These are phyloP conservation scores for Amphipoea lucens DNA, from an alignment of 2,888 invertebrate genomes.

Conservation along the genomic window DNA sequence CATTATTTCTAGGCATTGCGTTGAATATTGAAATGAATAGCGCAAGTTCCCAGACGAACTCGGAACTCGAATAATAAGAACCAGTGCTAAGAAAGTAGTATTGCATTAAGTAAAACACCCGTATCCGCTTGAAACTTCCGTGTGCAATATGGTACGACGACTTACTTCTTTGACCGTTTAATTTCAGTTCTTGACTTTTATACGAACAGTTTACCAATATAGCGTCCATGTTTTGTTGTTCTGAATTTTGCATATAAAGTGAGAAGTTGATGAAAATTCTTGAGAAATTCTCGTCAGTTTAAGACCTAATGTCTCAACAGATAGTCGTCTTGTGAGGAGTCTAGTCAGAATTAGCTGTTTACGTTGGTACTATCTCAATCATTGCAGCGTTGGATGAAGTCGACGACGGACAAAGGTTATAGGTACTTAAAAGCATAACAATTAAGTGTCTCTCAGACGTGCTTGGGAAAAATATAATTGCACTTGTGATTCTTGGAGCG, in stretches of 20 bases:
- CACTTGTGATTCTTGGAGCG: constrained; percentile 13
- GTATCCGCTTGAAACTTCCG: constrained; percentile 71
- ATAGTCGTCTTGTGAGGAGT: background rate
- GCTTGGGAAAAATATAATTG: constrained; percentile 7
- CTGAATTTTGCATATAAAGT: constrained; percentile 31
- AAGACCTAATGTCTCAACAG: constrained; percentile 5
- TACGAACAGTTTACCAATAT: constrained; percentile 54
- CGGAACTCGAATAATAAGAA: constrained; percentile 83
- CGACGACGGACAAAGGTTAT: background rate
- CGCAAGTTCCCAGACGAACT: constrained; percentile 80
- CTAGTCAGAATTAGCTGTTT: constrained; percentile 6
- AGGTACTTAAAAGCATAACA: constrained; percentile 1
- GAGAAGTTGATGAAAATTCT: constrained; percentile 38
- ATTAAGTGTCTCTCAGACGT: background rate
- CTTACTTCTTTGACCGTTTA: constrained; percentile 69
- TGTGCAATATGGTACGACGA: constrained; percentile 62
- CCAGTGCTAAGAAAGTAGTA: constrained; percentile 74
- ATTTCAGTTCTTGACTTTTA: constrained; percentile 68
- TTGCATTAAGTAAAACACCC: constrained; percentile 79
- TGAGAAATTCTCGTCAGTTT: constrained; percentile 14
- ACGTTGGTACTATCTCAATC: background rate
- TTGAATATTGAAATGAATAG: constrained; percentile 85
- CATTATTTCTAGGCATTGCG: constrained; percentile 77
- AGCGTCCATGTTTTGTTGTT: constrained; percentile 34
- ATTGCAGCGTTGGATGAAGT: background rate